Base-by-base conservation (phyloP, 2,113 vertebrate genomes). In the Xiphophorus couchianus region DNA sequence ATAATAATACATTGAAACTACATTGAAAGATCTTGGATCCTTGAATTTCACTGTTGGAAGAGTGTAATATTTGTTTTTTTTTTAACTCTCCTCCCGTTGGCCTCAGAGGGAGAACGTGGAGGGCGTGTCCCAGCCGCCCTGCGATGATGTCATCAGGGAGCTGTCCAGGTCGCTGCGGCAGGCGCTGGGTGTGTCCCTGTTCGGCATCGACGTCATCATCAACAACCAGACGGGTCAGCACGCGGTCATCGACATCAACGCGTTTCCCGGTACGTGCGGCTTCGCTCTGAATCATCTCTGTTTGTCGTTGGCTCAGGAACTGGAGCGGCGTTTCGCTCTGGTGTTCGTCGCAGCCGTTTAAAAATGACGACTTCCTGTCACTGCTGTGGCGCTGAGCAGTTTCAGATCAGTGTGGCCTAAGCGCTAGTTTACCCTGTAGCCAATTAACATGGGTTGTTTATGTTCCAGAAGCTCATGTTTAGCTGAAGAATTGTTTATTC, bases 201-300 rank as follows among this genome's bases (percentile, higher is more conserved):
- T 99, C 31, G 98, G 98, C 58, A 98, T 99, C 4, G 98, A 99
- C 61, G 94, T 99, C 80, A 99, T 99, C 90, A 99, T 99, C 86
- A 98, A 99, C 92, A 99, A 99, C 92, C 97, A 97, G 92, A 98
- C 97, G 0, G 98, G 97, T 44, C 97, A 98, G 84, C 97, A 99
- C 0, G 96, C 97, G 0, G 96, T 99, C 87, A 99, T 99, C 6
- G 98, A 99, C 90, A 95, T 99, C 91, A 99, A 99, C 54, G 98
- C 98, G 92, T 99, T 99, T 92, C 98, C 98, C 85, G 98, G 98
- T 99, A 80, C 28, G 88, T 82, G 22, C 51, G 22, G 51, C 7
- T 58, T 58, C 19, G 11, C 33, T 33, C 4, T 25, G 37, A 66
- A 8, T 12, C 33, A 5, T 37, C 31, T 25, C 22, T 35, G 12